Conservation (phyloP, 2,797 vertebrate species). For the Sebastes miniatus region DNA sequence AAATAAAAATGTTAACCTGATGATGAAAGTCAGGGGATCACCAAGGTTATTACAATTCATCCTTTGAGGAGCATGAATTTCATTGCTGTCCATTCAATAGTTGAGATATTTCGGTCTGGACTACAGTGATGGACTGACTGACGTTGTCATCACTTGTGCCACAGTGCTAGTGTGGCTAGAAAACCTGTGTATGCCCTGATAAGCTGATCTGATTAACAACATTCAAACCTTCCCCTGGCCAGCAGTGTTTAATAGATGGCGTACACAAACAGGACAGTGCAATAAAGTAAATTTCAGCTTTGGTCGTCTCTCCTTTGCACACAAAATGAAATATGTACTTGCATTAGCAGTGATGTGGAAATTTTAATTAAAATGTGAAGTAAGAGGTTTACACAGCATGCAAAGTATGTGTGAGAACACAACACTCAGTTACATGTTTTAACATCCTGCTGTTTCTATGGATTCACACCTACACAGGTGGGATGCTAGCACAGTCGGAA, state of each 20-base stretch:
- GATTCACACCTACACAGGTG: constrained; percentile 3
- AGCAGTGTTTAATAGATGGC: too few species aligned
- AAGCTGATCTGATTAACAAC: not conserved
- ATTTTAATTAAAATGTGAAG: not conserved
- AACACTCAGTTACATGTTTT: not conserved
- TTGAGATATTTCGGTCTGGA: not conserved
- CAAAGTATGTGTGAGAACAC: not conserved
- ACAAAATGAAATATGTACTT: not conserved
- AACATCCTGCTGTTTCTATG: not conserved
- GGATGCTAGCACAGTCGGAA: not conserved
- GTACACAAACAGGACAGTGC: too few species aligned
- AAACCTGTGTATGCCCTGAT: not conserved
- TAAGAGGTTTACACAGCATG: not conserved
- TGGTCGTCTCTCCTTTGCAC: not conserved
- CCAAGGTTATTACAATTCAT: not conserved
- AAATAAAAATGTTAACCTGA: not conserved
- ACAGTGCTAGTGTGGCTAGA: not conserved
- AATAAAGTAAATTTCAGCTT: not conserved
- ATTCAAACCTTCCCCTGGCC: too few species aligned
- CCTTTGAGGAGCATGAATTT: not conserved
- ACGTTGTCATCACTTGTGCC: not conserved
- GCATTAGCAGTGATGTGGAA: not conserved
- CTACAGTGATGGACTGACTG: not conserved
- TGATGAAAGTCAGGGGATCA: not conserved
- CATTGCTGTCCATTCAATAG: not conserved